These are phyloP conservation scores for Mastomys coucha DNA, from an alignment of 2,113 vertebrate species.

Conservation along the genomic window DNA sequence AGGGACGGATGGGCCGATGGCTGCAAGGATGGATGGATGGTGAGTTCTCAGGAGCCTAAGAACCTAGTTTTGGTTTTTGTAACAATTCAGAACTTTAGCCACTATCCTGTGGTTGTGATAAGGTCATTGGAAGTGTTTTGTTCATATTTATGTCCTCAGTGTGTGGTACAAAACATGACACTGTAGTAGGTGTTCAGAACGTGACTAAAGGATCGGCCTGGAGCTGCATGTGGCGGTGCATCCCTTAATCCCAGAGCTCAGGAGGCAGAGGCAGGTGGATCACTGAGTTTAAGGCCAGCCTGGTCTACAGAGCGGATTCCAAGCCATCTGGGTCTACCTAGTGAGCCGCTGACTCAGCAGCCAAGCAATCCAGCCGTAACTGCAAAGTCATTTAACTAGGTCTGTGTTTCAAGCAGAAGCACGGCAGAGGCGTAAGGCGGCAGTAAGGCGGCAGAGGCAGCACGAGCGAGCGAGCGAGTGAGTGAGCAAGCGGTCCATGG, in stretches of 20 bases:
- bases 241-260: background rate
- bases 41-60: background rate
- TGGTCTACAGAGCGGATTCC: background rate
- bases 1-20: no score
- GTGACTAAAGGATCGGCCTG: background rate
- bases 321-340: background rate
- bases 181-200: constrained; percentile 3
- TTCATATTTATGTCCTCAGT: background rate
- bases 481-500: background rate
- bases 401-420: constrained; percentile 30
- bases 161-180: background rate
- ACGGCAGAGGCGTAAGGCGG: background rate
- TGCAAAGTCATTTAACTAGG: constrained; percentile 42
- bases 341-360: background rate
- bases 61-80: constrained; percentile 33
- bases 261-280: background rate
- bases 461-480: constrained; percentile 4
- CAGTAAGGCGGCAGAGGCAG: background rate
- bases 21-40: background rate
- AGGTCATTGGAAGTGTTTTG: constrained; percentile 18
- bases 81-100: background rate
- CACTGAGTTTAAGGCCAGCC: background rate
- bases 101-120: background rate
- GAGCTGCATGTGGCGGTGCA: background rate
- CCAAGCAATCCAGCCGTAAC: background rate